Conservation (phyloP, 2,113 vertebrate species). For the Tursiops truncatus region DNA sequence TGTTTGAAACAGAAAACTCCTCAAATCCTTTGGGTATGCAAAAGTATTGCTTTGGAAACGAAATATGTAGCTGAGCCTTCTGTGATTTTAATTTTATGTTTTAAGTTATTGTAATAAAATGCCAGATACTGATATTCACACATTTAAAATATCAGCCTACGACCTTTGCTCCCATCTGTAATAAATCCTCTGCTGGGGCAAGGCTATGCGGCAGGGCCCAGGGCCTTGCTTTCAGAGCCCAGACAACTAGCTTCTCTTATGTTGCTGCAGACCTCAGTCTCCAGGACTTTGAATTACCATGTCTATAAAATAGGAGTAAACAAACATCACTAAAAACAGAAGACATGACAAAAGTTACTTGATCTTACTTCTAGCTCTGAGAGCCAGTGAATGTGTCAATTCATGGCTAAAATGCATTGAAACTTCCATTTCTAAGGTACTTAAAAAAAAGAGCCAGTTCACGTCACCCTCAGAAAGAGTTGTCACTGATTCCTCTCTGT, state of each 20-base stretch:
- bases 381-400: neutral
- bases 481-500: neutral
- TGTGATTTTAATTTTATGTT: slow-evolving; percentile 17
- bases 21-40: neutral
- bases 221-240: neutral
- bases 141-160: neutral
- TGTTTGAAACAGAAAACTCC: slow-evolving; percentile 11
- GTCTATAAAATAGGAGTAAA: neutral
- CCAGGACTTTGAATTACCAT: neutral
- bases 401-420: neutral
- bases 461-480: neutral
- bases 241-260: neutral
- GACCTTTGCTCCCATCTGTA: neutral
- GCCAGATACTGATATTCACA: neutral
- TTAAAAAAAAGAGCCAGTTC: neutral
- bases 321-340: neutral
- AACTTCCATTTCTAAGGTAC: neutral
- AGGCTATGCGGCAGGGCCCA: too few relatives aligned
- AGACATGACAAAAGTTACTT: neutral
- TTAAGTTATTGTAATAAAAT: slow-evolving; percentile 9
- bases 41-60: neutral
- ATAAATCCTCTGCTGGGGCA: neutral
- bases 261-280: neutral
- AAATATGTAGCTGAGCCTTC: neutral
- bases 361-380: neutral